Evolutionary conservation across 2,888 invertebrate species (phyloP), one percentile per base, ranked within the genome.

Genomic region (Spilarctia lutea): DNA sequence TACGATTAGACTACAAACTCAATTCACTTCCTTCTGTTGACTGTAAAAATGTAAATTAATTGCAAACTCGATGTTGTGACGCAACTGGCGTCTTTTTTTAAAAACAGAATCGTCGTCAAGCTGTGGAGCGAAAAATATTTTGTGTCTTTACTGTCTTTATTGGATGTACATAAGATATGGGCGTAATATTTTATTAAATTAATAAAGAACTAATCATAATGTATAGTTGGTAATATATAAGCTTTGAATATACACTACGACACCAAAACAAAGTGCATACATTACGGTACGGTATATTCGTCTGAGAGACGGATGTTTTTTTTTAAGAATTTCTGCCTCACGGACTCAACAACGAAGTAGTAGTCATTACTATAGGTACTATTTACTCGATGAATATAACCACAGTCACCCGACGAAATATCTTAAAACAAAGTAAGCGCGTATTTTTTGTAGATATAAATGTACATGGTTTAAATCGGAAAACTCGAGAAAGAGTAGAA

Each of bases 41-140:
- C 45, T 66, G 66, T 66, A 71, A n/a, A 74, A 70, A 75, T 75
- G 69, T 76, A 65, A 76, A 76, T 71, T 42, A 75, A 69, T 71
- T 72, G 71, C 60, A 78, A 68, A 71, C 33, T 45, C 42, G 72
- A 68, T 73, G 63, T 76, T 39, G 27, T 78, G 72, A 65, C 68
- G 56, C 48, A 75, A 71, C 67, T 33, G 67, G 65, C 33, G 33
- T 48, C 33, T 74, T 67, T 45, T 71, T 33, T 45, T 16, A 67
- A 66, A 60, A 72, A 72, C 52, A 72, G 65, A 35, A 48, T 65
- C 30, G 33, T 16, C n/a, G 65, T 24, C 3, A 39, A 27, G 27
- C 39, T 16, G 33, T 35, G 56, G 18, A 18, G 35, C 33, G 20
- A 10, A 35, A 52, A 70, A n/a, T 27, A 35, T 56, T 60, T 52